Conservation (phyloP, 2,113 vertebrate species). For the Junco hyemalis region DNA sequence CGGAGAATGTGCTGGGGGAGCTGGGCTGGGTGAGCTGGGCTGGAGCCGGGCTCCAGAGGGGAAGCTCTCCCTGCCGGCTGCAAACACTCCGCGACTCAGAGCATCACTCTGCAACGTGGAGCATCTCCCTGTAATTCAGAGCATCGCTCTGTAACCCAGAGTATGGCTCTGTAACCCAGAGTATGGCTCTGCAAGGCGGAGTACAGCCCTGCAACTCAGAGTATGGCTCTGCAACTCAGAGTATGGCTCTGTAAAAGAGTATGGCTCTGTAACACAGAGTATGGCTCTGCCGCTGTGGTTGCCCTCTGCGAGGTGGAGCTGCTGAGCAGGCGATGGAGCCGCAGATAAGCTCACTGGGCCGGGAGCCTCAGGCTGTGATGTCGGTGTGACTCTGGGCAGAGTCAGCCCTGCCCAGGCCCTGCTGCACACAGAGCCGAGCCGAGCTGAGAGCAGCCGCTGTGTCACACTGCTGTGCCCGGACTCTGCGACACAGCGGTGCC, state of each 20-base stretch:
- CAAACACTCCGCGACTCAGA: neutral
- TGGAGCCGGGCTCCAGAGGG: neutral
- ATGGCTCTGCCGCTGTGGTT: neutral
- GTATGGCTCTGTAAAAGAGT: too few relatives aligned
- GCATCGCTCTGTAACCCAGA: too few relatives aligned
- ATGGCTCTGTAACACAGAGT: too few relatives aligned
- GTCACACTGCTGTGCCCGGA: fast-evolving
- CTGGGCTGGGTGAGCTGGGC: fast-evolving
- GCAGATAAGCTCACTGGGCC: fast-evolving
- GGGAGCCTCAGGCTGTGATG: neutral
- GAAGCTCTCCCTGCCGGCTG: neutral
- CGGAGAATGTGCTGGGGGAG: neutral
- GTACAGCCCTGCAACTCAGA: too few relatives aligned
- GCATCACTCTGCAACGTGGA: too few relatives aligned
- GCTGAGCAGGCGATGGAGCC: neutral
- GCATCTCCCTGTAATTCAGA: too few relatives aligned
- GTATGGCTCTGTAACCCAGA: too few relatives aligned
- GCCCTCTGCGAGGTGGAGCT: neutral
- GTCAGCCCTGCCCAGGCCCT: neutral
- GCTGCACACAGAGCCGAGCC: neutral
- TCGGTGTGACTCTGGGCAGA: neutral
- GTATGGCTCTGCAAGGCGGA: too few relatives aligned
- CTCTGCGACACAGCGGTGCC: fast-evolving
- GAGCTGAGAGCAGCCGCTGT: neutral
- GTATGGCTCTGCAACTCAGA: too few relatives aligned